Evolutionary conservation across 2,888 invertebrate genomes (phyloP), one percentile per base, ranked within the genome.

Genomic region (Aleiodes alternator): DNA sequence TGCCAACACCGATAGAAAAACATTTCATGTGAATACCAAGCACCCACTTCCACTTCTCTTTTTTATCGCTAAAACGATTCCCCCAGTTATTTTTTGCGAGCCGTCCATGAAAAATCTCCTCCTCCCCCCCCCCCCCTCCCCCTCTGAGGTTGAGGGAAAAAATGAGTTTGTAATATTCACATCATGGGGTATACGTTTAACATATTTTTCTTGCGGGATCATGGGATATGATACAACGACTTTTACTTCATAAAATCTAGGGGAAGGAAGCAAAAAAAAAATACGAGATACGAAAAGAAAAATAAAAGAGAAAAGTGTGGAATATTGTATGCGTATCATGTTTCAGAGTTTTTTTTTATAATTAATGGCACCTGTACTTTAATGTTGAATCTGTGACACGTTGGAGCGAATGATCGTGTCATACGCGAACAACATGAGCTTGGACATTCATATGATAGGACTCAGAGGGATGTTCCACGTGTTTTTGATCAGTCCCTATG

Each of bases 401-500:
- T 64, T 43, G 6, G 23, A 64, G 16, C 64, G 43, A 64, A 48
- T 64, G 43, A 23, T 64, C 11, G 14, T 43, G 64, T 16, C 48
- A 59, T 59, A 59, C 34, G 4, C 34, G 4, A 23, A 43, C 43
- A 43, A 16, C 34, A 59, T 11, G 8, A 11, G 48, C 8, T 43
- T 11, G 48, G 8, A 64, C 23, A 48, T 23, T 8, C n/a, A 16
- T 38, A 23, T 64, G 48, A 64, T 38, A 9, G 48, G 16, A 64
- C 64, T 64, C 64, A 0, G 23, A 16, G 64, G 64, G 38, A 16
- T n/a, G 38, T 11, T 48, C 11, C 11, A 9, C 14, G 16, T 38
- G 48, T 64, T 64, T 64, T 48, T 12, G 64, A 64, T n/a, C 23
- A 23, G 64, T 23, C 64, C 64, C 64, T 8, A 64, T 64, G 7